Percentiles rank a stretch among this genome's conserved stretches.
Conservation (phyloP, 1,140 invertebrate genomes). For the Drosophila lowei region DNA sequence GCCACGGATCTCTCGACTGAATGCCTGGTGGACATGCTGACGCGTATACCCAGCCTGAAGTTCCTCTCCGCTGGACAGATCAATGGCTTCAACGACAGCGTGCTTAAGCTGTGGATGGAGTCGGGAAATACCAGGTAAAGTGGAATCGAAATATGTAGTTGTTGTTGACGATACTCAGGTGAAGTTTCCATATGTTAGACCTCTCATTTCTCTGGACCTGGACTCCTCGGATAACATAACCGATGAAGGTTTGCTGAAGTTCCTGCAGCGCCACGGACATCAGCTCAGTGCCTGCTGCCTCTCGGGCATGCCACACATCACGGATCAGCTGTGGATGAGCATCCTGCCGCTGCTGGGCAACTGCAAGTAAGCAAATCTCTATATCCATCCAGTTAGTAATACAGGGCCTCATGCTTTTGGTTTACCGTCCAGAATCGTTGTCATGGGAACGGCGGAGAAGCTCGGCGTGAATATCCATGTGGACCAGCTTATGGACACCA, state of each 20-base stretch:
- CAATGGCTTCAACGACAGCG: slow-evolving; percentile 98
- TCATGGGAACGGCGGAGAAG: slow-evolving; percentile 98
- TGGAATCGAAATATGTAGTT: neutral
- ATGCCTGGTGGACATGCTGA: slow-evolving; percentile 96
- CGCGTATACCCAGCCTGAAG: slow-evolving; percentile 92
- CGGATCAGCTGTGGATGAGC: slow-evolving; percentile 97
- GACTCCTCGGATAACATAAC: slow-evolving; percentile 97
- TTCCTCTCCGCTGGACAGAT: slow-evolving; percentile 97
- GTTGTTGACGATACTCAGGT: neutral
- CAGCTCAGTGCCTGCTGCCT: slow-evolving; percentile 94
- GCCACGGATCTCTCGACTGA: slow-evolving; percentile 97
- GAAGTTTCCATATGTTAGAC: slow-evolving; percentile 15
- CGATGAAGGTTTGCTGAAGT: slow-evolving; percentile 96
- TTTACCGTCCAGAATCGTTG: slow-evolving; percentile 90
- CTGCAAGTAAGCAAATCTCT: slow-evolving; percentile 89
- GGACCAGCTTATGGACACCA: slow-evolving; percentile 98
- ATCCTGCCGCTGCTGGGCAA: slow-evolving; percentile 95
- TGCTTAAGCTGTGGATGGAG: slow-evolving; percentile 95
- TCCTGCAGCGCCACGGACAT: slow-evolving; percentile 93
- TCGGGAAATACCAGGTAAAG: slow-evolving; percentile 89
- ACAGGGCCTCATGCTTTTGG: neutral
- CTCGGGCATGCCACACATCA: slow-evolving; percentile 98
- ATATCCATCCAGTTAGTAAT: neutral
- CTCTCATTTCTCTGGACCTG: slow-evolving; percentile 94
- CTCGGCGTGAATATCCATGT: slow-evolving; percentile 98